Base-by-base conservation (phyloP, 1,140 invertebrate genomes). In the Hermatobates lingyangjiaoensis region DNA sequence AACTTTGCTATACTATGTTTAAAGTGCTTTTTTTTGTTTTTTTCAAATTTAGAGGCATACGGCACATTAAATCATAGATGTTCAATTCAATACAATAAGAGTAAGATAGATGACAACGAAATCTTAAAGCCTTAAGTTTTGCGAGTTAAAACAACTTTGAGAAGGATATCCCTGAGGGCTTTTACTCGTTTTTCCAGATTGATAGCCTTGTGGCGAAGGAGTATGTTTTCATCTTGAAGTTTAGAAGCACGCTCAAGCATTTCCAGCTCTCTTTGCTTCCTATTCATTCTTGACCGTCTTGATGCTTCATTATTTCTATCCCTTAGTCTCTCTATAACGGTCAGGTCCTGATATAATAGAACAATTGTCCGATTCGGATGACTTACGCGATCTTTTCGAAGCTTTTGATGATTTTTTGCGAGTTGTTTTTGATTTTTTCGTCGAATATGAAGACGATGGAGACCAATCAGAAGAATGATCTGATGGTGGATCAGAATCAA, bases 271-370 rank as follows among this genome's bases (percentile, higher is more conserved):
- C 79, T 78, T 4, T 71, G 67, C 62, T 82, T 82, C 50, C 80
- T 74, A 52, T 81, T 81, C 65, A 76, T 74, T 51, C 81, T 66
- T 0, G 79, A 82, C 56, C 74, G 71, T 58, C 80, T 70, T 14
- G 80, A 83, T 5, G 81, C 80, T 63, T 82, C 79, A 61, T 84
- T 84, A 62, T 84, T 84, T 57, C 80, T 80, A 54, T 80, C 76
- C 15, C 81, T 66, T 15, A 78, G 68, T 58, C n/a, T 80, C 76
- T 21, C 76, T 67, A 57, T 82, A 81, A 53, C 67, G 74, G 12
- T 60, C 60, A 5, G 48, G 38, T 10, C 27, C 26, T 5, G 45
- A 52, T 23, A 15, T 51, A 3, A 55, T 27, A 24, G 54, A 55
- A 15, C 48, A 48, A 18, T 18, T 24, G 24, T 55, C 54, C 2